phyloP scores from a whole-genome alignment of 2,113 vertebrate genomes.

The Paratilapia polleni region DNA sequence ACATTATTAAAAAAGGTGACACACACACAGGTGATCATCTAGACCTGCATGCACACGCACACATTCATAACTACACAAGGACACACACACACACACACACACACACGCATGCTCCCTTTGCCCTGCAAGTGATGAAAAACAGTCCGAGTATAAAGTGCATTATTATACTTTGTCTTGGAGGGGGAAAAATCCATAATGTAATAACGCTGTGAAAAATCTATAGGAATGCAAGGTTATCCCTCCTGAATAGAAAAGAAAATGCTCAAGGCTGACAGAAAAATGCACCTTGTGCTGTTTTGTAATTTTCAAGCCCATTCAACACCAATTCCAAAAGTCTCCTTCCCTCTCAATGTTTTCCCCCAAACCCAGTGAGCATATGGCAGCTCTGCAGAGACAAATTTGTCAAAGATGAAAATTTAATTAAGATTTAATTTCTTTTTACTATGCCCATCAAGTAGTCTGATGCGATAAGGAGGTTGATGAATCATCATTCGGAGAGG shows the following conservation, averaged over 20 bases:
- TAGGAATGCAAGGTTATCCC: constrained; percentile 58
- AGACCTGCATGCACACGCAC: constrained; percentile 17
- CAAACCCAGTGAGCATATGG: constrained; percentile 68
- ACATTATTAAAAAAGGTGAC: constrained; percentile 77
- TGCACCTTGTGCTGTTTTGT: constrained; percentile 51
- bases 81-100: constrained; percentile 32
- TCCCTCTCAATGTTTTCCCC: constrained; percentile 10
- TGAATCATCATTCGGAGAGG: constrained; percentile 66
- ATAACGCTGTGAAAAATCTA: constrained; percentile 73
- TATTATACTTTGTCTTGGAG: constrained; percentile 75
- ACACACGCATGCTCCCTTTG: constrained; percentile 37
- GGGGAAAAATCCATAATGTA: constrained; percentile 76
- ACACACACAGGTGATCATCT: constrained; percentile 42
- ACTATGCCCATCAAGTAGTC: constrained; percentile 72
- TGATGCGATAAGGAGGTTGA: constrained; percentile 67
- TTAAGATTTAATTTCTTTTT: constrained; percentile 79
- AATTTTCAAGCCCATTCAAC: constrained; percentile 56
- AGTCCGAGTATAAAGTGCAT: constrained; percentile 69
- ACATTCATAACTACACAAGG: constrained; percentile 42
- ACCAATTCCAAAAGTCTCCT: constrained; percentile 32
- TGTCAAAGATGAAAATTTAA: constrained; percentile 73
- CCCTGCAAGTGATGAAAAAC: constrained; percentile 70
- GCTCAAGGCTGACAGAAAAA: constrained; percentile 56
- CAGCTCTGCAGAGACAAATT: constrained; percentile 66
- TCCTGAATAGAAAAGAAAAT: constrained; percentile 59